Evolutionary conservation across 2,888 invertebrate species (phyloP).

Genomic region (Cordylochernes scorpioides): DNA sequence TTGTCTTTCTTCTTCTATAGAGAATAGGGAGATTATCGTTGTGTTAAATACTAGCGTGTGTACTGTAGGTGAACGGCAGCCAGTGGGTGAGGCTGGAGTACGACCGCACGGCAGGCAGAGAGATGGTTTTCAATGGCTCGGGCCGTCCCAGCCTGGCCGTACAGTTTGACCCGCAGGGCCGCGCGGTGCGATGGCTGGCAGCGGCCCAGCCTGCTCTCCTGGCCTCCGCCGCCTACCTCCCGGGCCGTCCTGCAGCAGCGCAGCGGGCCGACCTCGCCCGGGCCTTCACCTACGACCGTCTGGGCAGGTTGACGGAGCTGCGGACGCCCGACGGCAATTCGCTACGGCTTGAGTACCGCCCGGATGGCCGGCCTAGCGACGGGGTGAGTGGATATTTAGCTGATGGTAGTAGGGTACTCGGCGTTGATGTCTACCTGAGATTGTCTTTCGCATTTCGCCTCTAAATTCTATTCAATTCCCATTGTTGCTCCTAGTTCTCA

Average conservation of each 20-base stretch:
- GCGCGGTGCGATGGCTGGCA: constrained; percentile 18
- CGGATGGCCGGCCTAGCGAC: too few relatives aligned
- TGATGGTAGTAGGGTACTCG: too few relatives aligned
- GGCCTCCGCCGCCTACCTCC: constrained; percentile 68
- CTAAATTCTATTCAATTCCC: too few relatives aligned
- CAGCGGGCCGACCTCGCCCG: constrained; percentile 73
- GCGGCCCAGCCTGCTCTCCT: constrained; percentile 56
- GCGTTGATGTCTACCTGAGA: too few relatives aligned
- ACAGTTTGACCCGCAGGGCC: constrained; percentile 22
- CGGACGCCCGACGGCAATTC: constrained; percentile 70
- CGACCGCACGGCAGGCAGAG: constrained; percentile 29
- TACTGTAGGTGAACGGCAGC: constrained; percentile 57
- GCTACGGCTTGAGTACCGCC: too few relatives aligned
- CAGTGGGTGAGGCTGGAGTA: constrained; percentile 70
- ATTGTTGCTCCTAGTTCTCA: too few relatives aligned
- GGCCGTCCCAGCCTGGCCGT: constrained; percentile 32
- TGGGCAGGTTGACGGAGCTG: constrained; percentile 63
- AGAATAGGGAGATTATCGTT: too few relatives aligned
- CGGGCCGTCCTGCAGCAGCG: constrained; percentile 65
- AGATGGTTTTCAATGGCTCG: constrained; percentile 25
- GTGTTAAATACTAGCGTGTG: too few relatives aligned
- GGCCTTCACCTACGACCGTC: constrained; percentile 64
- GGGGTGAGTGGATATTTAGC: too few relatives aligned
- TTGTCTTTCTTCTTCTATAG: too few relatives aligned
- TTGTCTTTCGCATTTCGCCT: too few relatives aligned